Evolutionary conservation across 2,113 vertebrate species (phyloP).

Genomic region (Triplophysa tibetana): DNA sequence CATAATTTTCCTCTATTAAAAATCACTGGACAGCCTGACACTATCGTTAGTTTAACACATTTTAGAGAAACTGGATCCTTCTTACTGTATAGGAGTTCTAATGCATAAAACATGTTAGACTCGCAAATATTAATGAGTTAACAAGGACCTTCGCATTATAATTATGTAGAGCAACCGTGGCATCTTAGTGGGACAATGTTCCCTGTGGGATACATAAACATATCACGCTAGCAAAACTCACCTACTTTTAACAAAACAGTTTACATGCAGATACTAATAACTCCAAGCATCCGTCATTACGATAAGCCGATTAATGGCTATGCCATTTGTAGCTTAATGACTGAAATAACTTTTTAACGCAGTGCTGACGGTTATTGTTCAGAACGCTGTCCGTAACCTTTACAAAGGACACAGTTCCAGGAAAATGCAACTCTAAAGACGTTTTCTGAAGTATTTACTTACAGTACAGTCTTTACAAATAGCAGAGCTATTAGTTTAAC

Average conservation of each 20-base stretch:
- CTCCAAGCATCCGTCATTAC: constrained; percentile 66
- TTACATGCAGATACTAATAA: constrained; percentile 72
- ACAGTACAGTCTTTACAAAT: not conserved
- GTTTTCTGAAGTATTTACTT: constrained; percentile 3
- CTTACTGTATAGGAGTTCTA: constrained; percentile 4
- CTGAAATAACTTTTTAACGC: constrained; percentile 58
- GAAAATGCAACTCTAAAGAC: constrained; percentile 16
- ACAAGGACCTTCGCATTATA: constrained; percentile 78
- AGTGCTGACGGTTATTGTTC: constrained; percentile 22
- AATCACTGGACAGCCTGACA: too few relatives aligned
- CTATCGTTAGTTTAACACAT: too few relatives aligned
- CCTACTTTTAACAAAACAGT: constrained; percentile 80
- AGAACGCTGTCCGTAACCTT: constrained; percentile 20
- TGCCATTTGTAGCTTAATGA: constrained; percentile 69
- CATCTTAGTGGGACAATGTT: constrained; percentile 79
- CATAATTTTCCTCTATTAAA: too few relatives aligned
- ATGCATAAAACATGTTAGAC: constrained; percentile 57
- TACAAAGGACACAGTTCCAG: constrained; percentile 39
- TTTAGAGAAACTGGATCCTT: not conserved
- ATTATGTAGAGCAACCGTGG: constrained; percentile 79
- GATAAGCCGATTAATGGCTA: constrained; percentile 64
- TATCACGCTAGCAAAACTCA: constrained; percentile 76
- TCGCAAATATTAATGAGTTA: constrained; percentile 79
- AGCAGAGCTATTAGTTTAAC: too few relatives aligned
- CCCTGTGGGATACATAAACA: constrained; percentile 73